These are phyloP conservation scores for Patiria pectinifera DNA, from an alignment of 53 echinoderm and acorn worm genomes.

Conservation along the genomic window DNA sequence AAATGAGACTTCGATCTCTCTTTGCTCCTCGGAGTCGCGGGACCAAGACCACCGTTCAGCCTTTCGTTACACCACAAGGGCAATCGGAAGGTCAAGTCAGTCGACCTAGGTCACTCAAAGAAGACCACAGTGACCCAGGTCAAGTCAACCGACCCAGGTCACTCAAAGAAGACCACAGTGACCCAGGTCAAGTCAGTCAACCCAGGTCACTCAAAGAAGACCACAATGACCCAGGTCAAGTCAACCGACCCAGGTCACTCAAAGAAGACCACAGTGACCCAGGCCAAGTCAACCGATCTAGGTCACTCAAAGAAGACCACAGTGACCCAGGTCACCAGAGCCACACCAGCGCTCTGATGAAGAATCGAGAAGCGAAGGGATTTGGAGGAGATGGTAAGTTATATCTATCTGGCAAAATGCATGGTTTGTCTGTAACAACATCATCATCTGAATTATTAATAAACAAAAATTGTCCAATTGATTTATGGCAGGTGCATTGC, in stretches of 20 bases:
- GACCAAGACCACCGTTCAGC: slow-evolving; percentile 26
- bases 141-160: too few species aligned
- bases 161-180: neutral
- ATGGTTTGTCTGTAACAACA: neutral
- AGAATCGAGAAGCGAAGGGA: neutral
- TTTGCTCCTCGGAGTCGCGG: slow-evolving; percentile 6
- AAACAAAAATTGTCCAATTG: neutral
- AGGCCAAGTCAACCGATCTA: neutral
- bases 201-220: too few species aligned
- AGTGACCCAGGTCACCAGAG: slow-evolving; percentile 1
- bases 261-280: too few species aligned
- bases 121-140: too few species aligned
- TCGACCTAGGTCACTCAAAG: neutral
- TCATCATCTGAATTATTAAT: neutral
- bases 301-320: neutral
- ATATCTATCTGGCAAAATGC: neutral
- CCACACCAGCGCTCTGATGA: neutral
- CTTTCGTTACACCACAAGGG: neutral
- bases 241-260: too few species aligned
- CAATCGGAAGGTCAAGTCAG: neutral
- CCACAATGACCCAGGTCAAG: too few species aligned
- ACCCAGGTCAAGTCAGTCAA: too few species aligned
- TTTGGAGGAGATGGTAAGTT: neutral
- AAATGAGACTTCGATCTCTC: slow-evolving; percentile 2
- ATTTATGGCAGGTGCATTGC: too few species aligned